Conservation (phyloP, 2,113 vertebrate species). For the Ptyas mucosa region DNA sequence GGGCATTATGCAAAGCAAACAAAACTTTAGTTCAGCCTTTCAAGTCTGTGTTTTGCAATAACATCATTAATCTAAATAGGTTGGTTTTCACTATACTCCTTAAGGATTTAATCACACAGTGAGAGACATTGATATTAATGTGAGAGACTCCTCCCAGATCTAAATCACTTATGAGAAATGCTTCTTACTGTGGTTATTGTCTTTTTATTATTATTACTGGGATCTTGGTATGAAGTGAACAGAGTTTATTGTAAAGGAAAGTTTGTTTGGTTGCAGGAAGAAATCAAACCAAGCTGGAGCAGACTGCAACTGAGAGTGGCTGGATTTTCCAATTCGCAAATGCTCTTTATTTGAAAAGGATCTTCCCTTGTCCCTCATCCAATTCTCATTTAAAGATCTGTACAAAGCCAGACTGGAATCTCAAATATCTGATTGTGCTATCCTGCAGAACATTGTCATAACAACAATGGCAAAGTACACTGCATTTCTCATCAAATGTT, state of each 20-base stretch:
- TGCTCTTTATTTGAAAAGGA: background rate
- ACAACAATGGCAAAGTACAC: background rate
- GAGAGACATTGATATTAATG: conserved; percentile 49
- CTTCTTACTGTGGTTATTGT: conserved; percentile 30
- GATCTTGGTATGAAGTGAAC: fast-evolving
- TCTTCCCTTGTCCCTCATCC: background rate
- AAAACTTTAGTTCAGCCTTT: background rate
- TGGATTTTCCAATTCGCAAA: background rate
- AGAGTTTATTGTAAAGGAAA: background rate
- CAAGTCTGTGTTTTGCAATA: conserved; percentile 26
- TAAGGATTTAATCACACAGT: conserved; percentile 35
- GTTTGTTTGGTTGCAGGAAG: background rate
- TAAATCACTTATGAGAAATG: conserved; percentile 16
- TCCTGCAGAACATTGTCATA: background rate
- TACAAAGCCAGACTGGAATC: background rate
- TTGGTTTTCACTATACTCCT: conserved; percentile 25
- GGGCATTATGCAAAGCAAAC: background rate
- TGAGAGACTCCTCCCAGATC: conserved; percentile 47
- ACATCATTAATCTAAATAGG: conserved; percentile 47
- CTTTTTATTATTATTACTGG: background rate
- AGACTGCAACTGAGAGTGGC: background rate
- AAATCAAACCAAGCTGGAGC: background rate
- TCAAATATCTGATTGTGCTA: background rate
- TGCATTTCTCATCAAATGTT: background rate
- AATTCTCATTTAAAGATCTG: background rate